Evolutionary conservation across 2,113 vertebrate species (phyloP), one percentile per base, ranked within the genome.

Genomic region (Tachysurus vachellii): DNA sequence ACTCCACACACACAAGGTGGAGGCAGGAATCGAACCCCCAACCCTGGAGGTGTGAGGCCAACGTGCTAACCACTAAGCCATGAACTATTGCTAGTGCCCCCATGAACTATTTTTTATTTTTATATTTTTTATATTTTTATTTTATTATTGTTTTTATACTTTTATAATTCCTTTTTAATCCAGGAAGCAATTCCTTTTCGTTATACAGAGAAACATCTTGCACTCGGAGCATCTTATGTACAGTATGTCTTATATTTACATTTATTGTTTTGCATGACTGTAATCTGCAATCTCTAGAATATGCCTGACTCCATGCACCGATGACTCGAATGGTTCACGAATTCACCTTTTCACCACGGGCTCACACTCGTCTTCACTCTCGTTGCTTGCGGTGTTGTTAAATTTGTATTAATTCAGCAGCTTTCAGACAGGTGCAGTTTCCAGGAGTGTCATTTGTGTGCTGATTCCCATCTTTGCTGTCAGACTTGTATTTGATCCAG

Each of bases 161-260:
- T 50, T 7, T 50, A 7, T 50, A 2, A n/a, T 9, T 50, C 28
- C 12, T 28, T 50, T 50, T 50, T 3, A 50, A 50, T 50, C 47
- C 8, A 50, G 47, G 47, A 50, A 50, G 47, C 47, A 50, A 50
- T 50, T 50, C 26, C 4, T n/a, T n/a, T 59, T 26, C 1, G n/a
- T 66, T 14, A n/a, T 66, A 13, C 1, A 28, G n/a, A 66, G 62
- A 14, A 66, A 28, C n/a, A 66, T 66, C 54, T 85, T 90, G 53
- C 42, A 17, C 47, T 86, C 68, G 13, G 59, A 86, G 14, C 86
- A 90, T n/a, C 86, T 86, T 64, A 79, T 88, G 36, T 36, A 36
- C 2, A n/a, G 86, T 89, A 66, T 75, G 81, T 76, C 68, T 85
- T 87, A 76, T 87, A 81, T 31, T 84, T 70, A 8, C 4, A 31